Base-by-base conservation (phyloP, 2,888 invertebrate genomes). In the Lepidochitona cinerea region DNA sequence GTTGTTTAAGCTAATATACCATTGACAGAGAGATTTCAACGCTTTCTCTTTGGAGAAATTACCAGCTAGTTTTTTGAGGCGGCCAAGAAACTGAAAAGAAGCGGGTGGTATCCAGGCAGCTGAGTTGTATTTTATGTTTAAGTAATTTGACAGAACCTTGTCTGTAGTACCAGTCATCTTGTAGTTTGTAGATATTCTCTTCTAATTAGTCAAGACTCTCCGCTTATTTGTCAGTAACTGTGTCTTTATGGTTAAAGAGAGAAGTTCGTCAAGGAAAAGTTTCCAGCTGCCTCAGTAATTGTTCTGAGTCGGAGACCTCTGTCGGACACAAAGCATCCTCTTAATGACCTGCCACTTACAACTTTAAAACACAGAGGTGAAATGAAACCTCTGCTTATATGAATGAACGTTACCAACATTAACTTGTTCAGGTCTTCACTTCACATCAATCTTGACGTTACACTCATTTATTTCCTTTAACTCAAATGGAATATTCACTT, bases 351-450 rank as follows among this genome's bases (percentile, higher is more conserved):
- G 59, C 59, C 59, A 59, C 59, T 23, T 59, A 14, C 59, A 59
- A 59, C 59, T 59, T 59, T 29, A 14, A 59, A 59, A 29, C 32
- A 29, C 4, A 59, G 26, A 23, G 59, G 59, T 59, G 59, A 59
- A 59, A 59, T 59, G 59, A 59, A 59, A 59, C 59, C 59, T 29
- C n/a, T n/a, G n/a, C n/a, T n/a, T n/a, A n/a, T n/a, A n/a, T n/a
- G n/a, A n/a, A n/a, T n/a, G n/a, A n/a, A n/a, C n/a, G n/a, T n/a
- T n/a, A n/a, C n/a, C n/a, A n/a, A n/a, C n/a, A n/a, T n/a, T n/a
- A n/a, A n/a, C n/a, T n/a, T n/a, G n/a, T n/a, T n/a, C n/a, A n/a
- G n/a, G n/a, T n/a, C n/a, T n/a, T n/a, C n/a, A n/a, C n/a, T n/a
- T n/a, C n/a, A n/a, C n/a, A n/a, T n/a, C n/a, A n/a, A n/a, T n/a